Evolutionary conservation across 2,113 vertebrate species (phyloP).

Genomic region (Microcebus tavaratra): DNA sequence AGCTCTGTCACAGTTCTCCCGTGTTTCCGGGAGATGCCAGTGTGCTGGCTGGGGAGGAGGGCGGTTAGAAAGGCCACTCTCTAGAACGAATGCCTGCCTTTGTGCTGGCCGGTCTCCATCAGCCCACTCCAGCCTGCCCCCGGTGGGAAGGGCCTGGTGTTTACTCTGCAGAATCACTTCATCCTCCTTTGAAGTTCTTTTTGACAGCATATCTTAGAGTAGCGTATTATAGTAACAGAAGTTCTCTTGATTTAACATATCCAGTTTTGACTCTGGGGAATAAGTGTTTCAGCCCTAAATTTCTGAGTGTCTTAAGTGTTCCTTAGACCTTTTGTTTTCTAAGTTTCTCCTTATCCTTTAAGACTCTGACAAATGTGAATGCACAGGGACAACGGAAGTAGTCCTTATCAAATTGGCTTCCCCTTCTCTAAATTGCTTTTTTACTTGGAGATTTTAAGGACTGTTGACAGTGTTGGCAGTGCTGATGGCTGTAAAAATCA

Average conservation of each 20-base stretch:
- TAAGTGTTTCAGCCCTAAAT: not conserved
- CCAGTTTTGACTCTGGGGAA: not conserved
- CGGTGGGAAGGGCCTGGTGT: not conserved
- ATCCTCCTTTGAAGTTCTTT: not conserved
- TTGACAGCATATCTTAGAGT: not conserved
- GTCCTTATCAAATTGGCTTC: not conserved
- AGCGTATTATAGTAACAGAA: not conserved
- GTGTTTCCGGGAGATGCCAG: not conserved
- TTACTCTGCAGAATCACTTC: not conserved
- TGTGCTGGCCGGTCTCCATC: not conserved
- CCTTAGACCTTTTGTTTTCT: not conserved
- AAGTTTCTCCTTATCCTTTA: not conserved
- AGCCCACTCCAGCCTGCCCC: fast-evolving
- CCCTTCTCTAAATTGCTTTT: not conserved
- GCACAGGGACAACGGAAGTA: not conserved
- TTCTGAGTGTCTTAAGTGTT: not conserved
- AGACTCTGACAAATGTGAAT: not conserved
- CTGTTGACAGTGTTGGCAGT: not conserved
- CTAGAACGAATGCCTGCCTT: not conserved
- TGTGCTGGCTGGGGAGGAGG: not conserved
- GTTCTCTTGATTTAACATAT: not conserved
- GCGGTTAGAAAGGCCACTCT: fast-evolving
- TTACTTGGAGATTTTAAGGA: not conserved
- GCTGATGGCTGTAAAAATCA: not conserved
- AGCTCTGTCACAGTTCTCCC: not conserved